Percentiles rank a stretch among this genome's conserved stretches.
Evolutionary conservation across 53 echinoderm and acorn worm species (phyloP).

Genomic region (Luidia sarsii): DNA sequence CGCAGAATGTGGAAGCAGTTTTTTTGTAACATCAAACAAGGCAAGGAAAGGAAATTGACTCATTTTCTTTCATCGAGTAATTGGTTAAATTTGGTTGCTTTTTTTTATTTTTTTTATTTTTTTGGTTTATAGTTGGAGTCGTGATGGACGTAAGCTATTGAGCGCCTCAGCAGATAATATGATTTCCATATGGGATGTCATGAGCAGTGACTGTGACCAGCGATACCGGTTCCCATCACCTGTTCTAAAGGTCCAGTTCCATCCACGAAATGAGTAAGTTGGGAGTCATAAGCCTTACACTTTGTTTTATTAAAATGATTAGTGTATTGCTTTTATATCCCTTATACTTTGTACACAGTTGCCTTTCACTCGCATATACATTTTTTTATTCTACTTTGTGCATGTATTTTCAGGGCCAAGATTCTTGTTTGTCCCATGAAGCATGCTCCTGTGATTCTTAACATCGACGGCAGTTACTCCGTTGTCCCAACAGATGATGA

Average conservation of each 20-base stretch:
- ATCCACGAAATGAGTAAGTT: conserved; percentile 88
- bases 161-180: conserved; percentile 99
- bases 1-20: too few relatives aligned
- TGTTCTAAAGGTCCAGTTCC: conserved; percentile 91
- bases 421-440: conserved; percentile 96
- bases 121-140: conserved; percentile 84
- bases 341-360: too few relatives aligned
- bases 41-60: too few relatives aligned
- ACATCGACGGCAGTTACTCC: conserved; percentile 81
- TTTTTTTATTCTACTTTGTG: conserved; percentile 17
- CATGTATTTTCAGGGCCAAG: conserved; percentile 67
- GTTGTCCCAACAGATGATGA: conserved; percentile 93
- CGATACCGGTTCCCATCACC: conserved; percentile 94
- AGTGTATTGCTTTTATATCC: too few relatives aligned
- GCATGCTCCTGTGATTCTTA: conserved; percentile 88
- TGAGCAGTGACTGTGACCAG: conserved; percentile 89
- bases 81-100: neutral
- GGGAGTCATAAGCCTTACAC: too few relatives aligned
- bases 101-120: too few relatives aligned
- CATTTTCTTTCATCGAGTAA: too few relatives aligned
- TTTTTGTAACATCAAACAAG: too few relatives aligned
- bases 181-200: conserved; percentile 96
- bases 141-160: conserved; percentile 90
- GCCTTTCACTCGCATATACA: too few relatives aligned
- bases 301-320: neutral